Base-by-base conservation (phyloP, 2,797 vertebrate genomes). In the Apogon hyalosoma region DNA sequence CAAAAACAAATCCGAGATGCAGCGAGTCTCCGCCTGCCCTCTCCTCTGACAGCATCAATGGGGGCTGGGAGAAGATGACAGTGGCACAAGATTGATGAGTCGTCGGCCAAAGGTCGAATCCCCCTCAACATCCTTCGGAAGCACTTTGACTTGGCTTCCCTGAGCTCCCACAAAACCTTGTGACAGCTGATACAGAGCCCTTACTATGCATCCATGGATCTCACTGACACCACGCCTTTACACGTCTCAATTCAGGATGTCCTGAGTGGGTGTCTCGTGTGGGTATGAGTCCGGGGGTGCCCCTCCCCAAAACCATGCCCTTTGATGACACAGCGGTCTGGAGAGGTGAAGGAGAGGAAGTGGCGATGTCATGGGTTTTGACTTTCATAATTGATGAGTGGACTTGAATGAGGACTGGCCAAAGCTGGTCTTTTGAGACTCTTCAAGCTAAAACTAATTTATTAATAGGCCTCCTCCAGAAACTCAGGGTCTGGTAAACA, bases 111-210 rank as follows among this genome's bases (percentile, higher is more conserved):
- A 91, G 92, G 88, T 81, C 67, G 61, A 46, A 72, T 83, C 83
- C 87, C 87, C 79, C 76, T 84, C 45, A 50, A 91, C 90, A 91
- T 85, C 82, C 75, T 80, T 72, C 88, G 93, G 93, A 94, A 94
- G 80, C 86, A 49, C 52, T 88, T 54, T 82, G 82, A 89, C 77
- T 86, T 11, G 54, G 68, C 69, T 75, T 90, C 80, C 71, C 71
- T 81, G 24, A 12, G 57, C 71, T 77, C 74, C 53, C 76, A 92
- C 89, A 92, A 92, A 91, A 90, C 81, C 65, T 46, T 10, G 6
- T 73, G 89, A 90, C 90, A 87, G 69, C 73, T 63, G 64, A 89
- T 88, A 63, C 63, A 54, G 63, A 68, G 19, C 63, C 79, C 84
- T 69, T 51, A 71, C 69, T 28, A 65, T 62, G 73, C 41, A 18